These are phyloP conservation scores for Apis cerana DNA, from an alignment of 1,140 invertebrate genomes.

Conservation along the genomic window DNA sequence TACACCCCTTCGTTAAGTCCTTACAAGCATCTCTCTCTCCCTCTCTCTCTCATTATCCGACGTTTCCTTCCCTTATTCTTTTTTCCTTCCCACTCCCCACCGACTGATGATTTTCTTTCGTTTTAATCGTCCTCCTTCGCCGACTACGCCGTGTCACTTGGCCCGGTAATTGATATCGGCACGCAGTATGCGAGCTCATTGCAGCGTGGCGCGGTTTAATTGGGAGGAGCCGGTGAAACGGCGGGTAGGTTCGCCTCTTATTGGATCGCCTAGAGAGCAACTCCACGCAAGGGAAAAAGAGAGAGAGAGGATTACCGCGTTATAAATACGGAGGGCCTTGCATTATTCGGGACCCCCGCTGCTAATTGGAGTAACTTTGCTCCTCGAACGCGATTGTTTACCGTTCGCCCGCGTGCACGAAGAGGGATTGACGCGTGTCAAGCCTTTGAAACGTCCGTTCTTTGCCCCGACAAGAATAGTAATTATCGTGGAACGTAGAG, in stretches of 20 bases:
- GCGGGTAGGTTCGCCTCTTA: conserved; percentile 48
- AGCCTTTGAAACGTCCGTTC: conserved; percentile 30
- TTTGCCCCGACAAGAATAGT: conserved; percentile 27
- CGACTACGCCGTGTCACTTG: conserved; percentile 52
- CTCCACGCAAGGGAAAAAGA: not conserved
- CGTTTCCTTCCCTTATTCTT: conserved; percentile 22
- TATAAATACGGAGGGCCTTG: conserved; percentile 58
- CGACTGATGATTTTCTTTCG: not conserved
- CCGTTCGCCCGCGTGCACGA: conserved; percentile 15
- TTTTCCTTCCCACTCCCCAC: not conserved
- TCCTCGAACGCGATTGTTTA: conserved; percentile 64
- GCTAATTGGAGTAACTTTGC: conserved; percentile 65
- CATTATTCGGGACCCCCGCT: conserved; percentile 58
- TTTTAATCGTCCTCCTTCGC: conserved; percentile 44
- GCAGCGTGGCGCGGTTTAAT: conserved; percentile 59
- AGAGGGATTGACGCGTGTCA: conserved; percentile 52
- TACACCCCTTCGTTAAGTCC: conserved; percentile 49
- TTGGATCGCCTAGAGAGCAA: conserved; percentile 39
- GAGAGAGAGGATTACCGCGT: conserved; percentile 44
- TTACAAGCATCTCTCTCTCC: not conserved
- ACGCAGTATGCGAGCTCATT: conserved; percentile 57
- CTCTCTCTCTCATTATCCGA: conserved; percentile 47
- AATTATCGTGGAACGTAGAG: conserved; percentile 35
- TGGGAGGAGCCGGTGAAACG: conserved; percentile 54
- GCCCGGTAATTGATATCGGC: conserved; percentile 65